Evolutionary conservation across 2,888 invertebrate species (phyloP).

Genomic region (Amphiduros pacificus): DNA sequence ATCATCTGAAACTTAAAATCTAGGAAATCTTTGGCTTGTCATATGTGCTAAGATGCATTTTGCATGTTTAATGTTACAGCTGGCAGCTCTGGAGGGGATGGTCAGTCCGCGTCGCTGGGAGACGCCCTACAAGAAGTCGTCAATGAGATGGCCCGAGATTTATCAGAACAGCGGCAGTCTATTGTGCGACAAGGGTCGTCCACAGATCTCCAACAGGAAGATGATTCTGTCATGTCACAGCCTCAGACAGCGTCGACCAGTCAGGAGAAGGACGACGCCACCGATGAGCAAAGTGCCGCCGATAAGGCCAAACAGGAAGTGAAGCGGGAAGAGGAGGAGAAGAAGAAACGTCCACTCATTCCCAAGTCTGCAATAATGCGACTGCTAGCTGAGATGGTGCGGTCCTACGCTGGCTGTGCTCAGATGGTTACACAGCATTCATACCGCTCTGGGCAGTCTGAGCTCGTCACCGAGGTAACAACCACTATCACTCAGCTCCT

Average conservation of each 20-base stretch:
- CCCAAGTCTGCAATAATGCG: slow-evolving; percentile 76
- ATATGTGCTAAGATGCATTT: no score
- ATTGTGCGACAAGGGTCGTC: background rate
- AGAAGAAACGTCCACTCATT: slow-evolving; percentile 65
- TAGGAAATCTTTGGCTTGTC: no score
- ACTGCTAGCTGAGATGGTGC: slow-evolving; percentile 76
- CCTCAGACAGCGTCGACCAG: no score
- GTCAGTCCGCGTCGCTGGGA: slow-evolving; percentile 36
- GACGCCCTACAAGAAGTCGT: slow-evolving; percentile 50
- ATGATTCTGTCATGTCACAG: background rate
- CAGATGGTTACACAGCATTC: slow-evolving; percentile 74
- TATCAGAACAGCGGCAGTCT: slow-evolving; percentile 15
- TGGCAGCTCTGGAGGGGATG: slow-evolving; percentile 28
- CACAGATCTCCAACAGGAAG: slow-evolving; percentile 2
- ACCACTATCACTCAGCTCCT: background rate
- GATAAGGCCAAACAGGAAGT: slow-evolving; percentile 13
- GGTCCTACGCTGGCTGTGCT: slow-evolving; percentile 77
- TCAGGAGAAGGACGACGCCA: slow-evolving; percentile 3
- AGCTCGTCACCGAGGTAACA: slow-evolving; percentile 65
- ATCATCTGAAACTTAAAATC: no score
- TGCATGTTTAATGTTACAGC: no score
- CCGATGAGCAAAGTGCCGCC: background rate
- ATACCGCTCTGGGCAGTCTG: slow-evolving; percentile 68
- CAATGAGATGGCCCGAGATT: slow-evolving; percentile 33
- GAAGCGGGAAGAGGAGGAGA: slow-evolving; percentile 35